These are phyloP conservation scores for human (Homo sapiens) DNA, from an alignment of 2,113 vertebrate species.

Conservation along the genomic window DNA sequence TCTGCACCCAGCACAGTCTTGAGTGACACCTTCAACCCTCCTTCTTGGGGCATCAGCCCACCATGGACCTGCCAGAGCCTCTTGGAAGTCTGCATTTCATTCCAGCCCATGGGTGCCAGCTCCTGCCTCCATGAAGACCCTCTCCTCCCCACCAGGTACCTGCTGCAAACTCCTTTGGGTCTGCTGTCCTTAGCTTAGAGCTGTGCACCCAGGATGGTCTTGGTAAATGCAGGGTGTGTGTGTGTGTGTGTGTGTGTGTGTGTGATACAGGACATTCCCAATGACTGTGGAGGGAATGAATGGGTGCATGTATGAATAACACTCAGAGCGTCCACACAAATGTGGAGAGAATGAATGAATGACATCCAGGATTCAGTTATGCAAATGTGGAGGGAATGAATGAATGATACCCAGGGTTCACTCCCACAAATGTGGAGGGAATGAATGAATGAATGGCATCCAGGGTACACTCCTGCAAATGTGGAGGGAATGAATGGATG, in stretches of 20 bases:
- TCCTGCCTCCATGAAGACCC: no score
- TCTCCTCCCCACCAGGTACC: neutral
- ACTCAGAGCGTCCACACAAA: no score
- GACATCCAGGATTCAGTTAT: no score
- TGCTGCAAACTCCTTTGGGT: neutral
- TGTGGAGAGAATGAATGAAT: no score
- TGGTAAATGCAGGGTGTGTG: neutral
- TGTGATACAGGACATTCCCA: neutral
- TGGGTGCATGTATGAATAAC: no score
- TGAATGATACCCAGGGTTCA: no score
- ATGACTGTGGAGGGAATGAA: neutral
- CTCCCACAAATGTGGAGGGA: fast-evolving
- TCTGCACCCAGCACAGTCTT: fast-evolving
- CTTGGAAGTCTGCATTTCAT: neutral
- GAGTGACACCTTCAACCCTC: fast-evolving
- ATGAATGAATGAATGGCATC: no score
- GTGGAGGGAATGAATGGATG: no score
- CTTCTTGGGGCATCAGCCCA: fast-evolving
- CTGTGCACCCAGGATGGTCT: fast-evolving
- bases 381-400: no score
- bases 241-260: no score
- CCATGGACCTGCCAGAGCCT: no score
- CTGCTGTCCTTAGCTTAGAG: neutral
- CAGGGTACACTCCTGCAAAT: no score
- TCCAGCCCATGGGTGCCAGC: neutral